A percentile compares a stretch with the other conserved stretches of the same genome.
Conservation (phyloP, 2,113 vertebrate genomes). For the Brienomyrus brachyistius region DNA sequence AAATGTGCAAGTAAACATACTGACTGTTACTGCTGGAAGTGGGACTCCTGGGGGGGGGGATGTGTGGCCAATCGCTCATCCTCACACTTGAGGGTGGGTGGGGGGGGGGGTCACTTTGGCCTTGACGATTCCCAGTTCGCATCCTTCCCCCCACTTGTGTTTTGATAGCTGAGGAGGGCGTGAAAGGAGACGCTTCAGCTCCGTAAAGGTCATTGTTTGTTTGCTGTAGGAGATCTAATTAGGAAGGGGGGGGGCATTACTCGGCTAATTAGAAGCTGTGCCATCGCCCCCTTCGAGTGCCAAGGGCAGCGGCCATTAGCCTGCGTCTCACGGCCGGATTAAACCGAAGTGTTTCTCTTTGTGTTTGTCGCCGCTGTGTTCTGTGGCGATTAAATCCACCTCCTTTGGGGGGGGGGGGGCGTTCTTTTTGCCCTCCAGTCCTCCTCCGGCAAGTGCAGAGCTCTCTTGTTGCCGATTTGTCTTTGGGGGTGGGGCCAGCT, state of each 20-base stretch:
- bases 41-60: background rate
- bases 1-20: background rate
- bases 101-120: background rate
- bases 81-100: background rate
- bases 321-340: conserved; percentile 75
- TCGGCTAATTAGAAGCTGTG: conserved; percentile 79
- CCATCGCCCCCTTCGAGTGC: conserved; percentile 72
- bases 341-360: conserved; percentile 67
- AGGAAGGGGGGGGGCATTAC: conserved; percentile 71
- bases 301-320: conserved; percentile 79
- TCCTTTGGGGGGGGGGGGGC: conserved; percentile 38
- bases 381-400: conserved; percentile 68
- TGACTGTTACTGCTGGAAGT: background rate
- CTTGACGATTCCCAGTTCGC: background rate
- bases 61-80: background rate
- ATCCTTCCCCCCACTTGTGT: conserved; percentile 43
- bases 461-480: background rate
- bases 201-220: conserved; percentile 72
- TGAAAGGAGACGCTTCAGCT: conserved; percentile 25
- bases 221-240: conserved; percentile 88
- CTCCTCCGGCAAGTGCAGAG: background rate
- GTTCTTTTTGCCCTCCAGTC: background rate
- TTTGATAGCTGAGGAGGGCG: conserved; percentile 58
- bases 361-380: conserved; percentile 49
- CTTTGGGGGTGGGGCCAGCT: background rate